Evolutionary conservation across 2,888 invertebrate genomes (phyloP).

Genomic region (Apoda limacodes): DNA sequence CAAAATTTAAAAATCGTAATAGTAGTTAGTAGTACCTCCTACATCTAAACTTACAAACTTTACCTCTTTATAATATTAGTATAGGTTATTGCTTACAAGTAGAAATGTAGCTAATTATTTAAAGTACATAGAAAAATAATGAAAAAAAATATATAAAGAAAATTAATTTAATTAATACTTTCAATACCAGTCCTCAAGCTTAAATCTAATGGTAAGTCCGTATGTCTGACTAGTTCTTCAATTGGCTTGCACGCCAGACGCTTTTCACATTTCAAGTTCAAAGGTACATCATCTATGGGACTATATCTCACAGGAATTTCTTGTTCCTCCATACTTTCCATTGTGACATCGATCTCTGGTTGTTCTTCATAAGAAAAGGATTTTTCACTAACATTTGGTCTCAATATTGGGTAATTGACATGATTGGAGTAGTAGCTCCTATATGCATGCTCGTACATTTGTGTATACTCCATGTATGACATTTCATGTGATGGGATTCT

Average conservation of each 20-base stretch:
- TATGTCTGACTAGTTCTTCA: conserved; percentile 47
- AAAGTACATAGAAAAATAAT: conserved; percentile 14
- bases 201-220: conserved; percentile 73
- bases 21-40: no score
- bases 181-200: conserved; percentile 60
- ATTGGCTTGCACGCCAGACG: conserved; percentile 43
- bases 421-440: conserved; percentile 44
- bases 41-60: no score
- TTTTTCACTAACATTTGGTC: conserved; percentile 40
- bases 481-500: conserved; percentile 50
- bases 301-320: conserved; percentile 22
- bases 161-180: conserved; percentile 27
- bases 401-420: conserved; percentile 38
- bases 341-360: conserved; percentile 27
- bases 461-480: conserved; percentile 52
- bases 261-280: conserved; percentile 53
- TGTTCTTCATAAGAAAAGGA: conserved; percentile 36
- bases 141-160: conserved; percentile 19
- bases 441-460: conserved; percentile 58
- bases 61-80: no score
- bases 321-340: conserved; percentile 20
- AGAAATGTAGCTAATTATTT: no score
- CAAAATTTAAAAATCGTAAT: no score
- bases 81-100: no score
- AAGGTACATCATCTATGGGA: conserved; percentile 44